Conservation (phyloP, 1,140 invertebrate species). For the Thaumetopoea pityocampa region DNA sequence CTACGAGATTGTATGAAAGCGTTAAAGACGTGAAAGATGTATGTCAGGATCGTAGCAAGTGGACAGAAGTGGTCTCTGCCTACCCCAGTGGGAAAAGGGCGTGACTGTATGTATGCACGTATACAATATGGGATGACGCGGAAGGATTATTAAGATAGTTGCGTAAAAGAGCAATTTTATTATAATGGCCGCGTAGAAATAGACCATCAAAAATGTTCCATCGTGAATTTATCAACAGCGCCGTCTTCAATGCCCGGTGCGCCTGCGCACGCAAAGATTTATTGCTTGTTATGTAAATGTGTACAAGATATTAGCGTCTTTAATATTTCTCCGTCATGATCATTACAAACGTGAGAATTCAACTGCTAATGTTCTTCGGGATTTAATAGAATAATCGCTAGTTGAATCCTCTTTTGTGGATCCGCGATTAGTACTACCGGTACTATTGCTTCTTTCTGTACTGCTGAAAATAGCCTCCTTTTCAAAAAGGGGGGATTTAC, state of each 20-base stretch:
- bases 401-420: conserved; percentile 39
- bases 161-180: conserved; percentile 8
- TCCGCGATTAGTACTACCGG: conserved; percentile 15
- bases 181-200: conserved; percentile 35
- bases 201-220: conserved; percentile 54
- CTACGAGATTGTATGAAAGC: too few relatives aligned
- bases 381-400: conserved; percentile 46
- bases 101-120: too few relatives aligned
- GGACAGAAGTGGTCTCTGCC: too few relatives aligned
- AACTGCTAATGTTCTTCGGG: conserved; percentile 39
- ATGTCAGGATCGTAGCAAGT: too few relatives aligned
- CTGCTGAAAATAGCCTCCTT: too few relatives aligned
- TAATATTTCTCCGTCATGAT: conserved; percentile 67
- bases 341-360: conserved; percentile 48
- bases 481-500: too few relatives aligned
- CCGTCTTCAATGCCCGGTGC: conserved; percentile 37
- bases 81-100: too few relatives aligned
- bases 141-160: too few relatives aligned
- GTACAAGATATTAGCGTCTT: conserved; percentile 69
- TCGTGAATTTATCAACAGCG: conserved; percentile 67
- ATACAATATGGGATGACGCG: too few relatives aligned
- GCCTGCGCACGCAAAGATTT: conserved; percentile 52
- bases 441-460: too few relatives aligned
- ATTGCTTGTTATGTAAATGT: conserved; percentile 70
- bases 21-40: too few relatives aligned